Conservation (phyloP, 2,888 invertebrate species). For the Cacoxenus indagator region DNA sequence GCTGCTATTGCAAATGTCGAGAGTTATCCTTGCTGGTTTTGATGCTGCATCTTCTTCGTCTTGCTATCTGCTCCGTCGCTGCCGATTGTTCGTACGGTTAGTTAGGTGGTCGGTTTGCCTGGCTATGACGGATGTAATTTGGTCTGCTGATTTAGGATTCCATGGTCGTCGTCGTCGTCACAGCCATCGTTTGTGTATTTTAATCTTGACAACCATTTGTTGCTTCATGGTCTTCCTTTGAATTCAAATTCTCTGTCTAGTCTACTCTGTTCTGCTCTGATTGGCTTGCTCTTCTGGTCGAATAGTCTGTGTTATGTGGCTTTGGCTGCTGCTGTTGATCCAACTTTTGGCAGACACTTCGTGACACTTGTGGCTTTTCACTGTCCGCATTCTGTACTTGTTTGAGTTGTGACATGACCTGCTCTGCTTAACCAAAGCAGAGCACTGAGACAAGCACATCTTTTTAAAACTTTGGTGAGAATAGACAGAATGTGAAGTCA, state of each 20-base stretch:
- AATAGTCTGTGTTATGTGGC: constrained; percentile 21
- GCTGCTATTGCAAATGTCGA: neutral
- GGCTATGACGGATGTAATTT: neutral
- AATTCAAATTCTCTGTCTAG: too few species aligned
- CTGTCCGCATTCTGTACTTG: neutral
- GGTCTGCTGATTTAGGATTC: constrained; percentile 10
- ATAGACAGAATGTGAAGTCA: neutral
- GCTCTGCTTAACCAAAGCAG: neutral
- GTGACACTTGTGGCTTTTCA: constrained; percentile 19
- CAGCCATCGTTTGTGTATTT: constrained; percentile 18
- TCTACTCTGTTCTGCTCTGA: constrained; percentile 7
- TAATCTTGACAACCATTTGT: constrained; percentile 49
- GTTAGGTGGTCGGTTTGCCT: neutral
- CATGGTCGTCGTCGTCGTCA: constrained; percentile 29
- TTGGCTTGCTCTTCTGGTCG: neutral
- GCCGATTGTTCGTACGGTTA: neutral
- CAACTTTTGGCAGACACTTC: neutral
- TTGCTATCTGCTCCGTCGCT: neutral
- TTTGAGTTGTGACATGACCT: neutral
- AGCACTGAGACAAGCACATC: neutral
- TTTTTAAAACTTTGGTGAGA: neutral
- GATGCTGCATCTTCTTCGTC: neutral
- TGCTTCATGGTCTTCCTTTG: constrained; percentile 39
- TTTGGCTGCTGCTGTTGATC: constrained; percentile 20
- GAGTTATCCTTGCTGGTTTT: constrained; percentile 1